Conservation (phyloP, 2,797 vertebrate species). For the Lepidocolaptes lacrymiger region DNA sequence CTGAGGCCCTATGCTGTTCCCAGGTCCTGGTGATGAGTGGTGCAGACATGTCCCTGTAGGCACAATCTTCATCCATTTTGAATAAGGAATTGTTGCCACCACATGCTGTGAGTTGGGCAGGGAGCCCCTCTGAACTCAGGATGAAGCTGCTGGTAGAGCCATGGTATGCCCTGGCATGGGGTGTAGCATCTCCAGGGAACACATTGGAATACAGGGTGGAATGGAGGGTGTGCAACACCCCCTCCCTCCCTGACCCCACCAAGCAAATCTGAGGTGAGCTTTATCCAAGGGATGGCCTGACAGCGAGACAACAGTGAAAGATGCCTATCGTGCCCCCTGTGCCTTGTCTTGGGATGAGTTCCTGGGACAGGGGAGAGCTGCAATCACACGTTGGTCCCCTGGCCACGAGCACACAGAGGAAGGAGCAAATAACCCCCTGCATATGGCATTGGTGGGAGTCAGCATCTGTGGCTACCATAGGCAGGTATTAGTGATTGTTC, state of each 20-base stretch:
- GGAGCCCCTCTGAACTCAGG: not conserved
- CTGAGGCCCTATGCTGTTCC: not conserved
- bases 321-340: accelerated
- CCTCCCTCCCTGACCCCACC: not conserved
- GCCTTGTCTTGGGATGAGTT: not conserved
- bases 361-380: not conserved
- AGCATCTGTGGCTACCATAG: not conserved
- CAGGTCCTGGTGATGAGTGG: constrained; percentile 30
- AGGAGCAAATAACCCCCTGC: not conserved
- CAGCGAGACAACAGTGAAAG: not conserved
- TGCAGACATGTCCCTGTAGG: not conserved
- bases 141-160: accelerated
- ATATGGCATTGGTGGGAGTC: not conserved
- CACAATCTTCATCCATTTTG: not conserved
- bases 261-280: not conserved
- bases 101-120: accelerated
- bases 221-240: not conserved
- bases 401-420: accelerated
- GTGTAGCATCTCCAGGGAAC: not conserved
- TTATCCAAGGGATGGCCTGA: not conserved
- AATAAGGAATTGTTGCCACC: constrained; percentile 2
- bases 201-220: not conserved
- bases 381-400: accelerated
- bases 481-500: not conserved
- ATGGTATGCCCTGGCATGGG: accelerated